A percentile compares a stretch with the other conserved stretches of the same genome.
phyloP scores from a whole-genome alignment of 2,888 invertebrate genomes.

The Apotomis turbidana region DNA sequence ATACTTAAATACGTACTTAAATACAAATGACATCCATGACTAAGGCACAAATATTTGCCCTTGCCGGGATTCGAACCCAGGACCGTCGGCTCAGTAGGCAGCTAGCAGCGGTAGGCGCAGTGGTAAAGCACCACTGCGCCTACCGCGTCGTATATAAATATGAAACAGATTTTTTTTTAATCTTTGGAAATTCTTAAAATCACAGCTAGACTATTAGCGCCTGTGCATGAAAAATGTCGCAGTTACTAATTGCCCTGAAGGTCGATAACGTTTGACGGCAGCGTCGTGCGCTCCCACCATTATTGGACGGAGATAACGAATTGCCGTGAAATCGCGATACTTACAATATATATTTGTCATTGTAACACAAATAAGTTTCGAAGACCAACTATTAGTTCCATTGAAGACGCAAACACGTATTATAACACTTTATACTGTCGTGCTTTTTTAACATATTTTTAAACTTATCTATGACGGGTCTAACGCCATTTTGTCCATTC shows the following conservation, averaged over 20 bases:
- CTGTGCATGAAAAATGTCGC: neutral
- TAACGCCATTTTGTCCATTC: no score
- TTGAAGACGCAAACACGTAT: conserved; percentile 11
- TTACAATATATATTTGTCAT: conserved; percentile 37
- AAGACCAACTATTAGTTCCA: conserved; percentile 21
- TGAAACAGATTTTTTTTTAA: no score
- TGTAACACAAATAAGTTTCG: conserved; percentile 37
- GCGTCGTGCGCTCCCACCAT: conserved; percentile 11
- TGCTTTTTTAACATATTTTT: neutral
- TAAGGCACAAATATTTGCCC: no score
- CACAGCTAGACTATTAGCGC: neutral
- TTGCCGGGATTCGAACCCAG: no score
- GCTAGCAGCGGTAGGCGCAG: no score
- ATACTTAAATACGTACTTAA: no score
- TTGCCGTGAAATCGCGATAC: conserved; percentile 46
- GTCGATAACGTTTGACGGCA: conserved; percentile 37
- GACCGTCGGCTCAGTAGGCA: no score
- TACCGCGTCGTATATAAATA: no score
- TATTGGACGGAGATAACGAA: conserved; percentile 43
- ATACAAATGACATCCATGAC: no score
- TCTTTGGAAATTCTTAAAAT: neutral
- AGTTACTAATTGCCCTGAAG: conserved; percentile 38
- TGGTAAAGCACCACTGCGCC: no score
- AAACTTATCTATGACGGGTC: no score
- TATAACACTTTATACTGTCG: neutral